phyloP scores from a whole-genome alignment of 2,113 vertebrate species.

The Odocoileus hemionus region DNA sequence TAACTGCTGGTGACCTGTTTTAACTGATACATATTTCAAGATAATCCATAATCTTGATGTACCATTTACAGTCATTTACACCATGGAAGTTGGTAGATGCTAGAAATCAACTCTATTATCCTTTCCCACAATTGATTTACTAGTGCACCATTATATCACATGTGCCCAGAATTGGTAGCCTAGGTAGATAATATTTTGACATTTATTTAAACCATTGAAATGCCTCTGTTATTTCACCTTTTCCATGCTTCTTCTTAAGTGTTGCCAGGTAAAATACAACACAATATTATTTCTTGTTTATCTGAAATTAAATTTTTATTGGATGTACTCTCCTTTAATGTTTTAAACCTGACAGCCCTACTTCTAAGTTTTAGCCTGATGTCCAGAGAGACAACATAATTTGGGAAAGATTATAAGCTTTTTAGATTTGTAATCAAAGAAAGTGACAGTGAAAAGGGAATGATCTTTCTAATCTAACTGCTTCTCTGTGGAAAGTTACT shows the following conservation, averaged over 20 bases:
- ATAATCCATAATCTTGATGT: not conserved
- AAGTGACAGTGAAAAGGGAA: not conserved
- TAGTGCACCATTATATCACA: not conserved
- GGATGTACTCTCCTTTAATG: not conserved
- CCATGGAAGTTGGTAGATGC: not conserved
- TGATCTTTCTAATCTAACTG: not conserved
- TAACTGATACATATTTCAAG: not conserved
- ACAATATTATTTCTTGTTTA: not conserved
- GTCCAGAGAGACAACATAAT: not conserved
- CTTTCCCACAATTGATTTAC: not conserved
- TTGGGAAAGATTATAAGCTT: constrained; percentile 2
- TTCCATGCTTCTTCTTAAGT: not conserved
- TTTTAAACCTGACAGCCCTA: not conserved
- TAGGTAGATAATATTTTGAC: not conserved
- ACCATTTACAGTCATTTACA: not conserved
- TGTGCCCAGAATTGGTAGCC: not conserved
- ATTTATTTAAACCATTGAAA: not conserved
- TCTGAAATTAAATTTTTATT: constrained; percentile 15
- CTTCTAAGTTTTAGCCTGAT: not conserved
- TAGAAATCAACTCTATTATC: not conserved
- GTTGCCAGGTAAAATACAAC: not conserved
- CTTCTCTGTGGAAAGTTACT: not conserved
- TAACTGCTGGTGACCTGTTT: not conserved
- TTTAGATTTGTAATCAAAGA: not conserved
- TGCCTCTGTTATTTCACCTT: not conserved